Evolutionary conservation across 2,113 vertebrate genomes (phyloP), one percentile per base, ranked within the genome.

Genomic region (Entelurus aequoreus): DNA sequence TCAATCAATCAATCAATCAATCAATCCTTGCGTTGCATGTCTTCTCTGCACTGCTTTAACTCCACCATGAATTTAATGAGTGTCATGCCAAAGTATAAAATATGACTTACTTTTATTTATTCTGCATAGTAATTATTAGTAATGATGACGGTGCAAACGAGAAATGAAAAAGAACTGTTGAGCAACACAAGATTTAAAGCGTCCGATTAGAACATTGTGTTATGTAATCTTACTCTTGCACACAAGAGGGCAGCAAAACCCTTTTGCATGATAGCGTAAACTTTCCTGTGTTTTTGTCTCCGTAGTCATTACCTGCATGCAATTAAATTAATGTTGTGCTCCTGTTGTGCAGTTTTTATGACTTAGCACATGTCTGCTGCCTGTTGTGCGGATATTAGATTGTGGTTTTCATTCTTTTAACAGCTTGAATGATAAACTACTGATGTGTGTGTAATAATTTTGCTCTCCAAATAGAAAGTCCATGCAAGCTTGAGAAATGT

Each of bases 221-320:
- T 46, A 1, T 48, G 65, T 28, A 44, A 54, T 71, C n/a, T 37
- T 11, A n/a, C 12, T 35, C 58, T 11, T 4, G 2, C n/a, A 54
- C 82, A 82, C 79, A 65, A 82, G 87, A 81, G 82, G 69, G 83
- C 83, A 87, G 83, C 82, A 87, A 70, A 82, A 63, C 62, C 76
- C 79, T 71, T 62, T 65, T 42, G 7, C 54, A 82, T 14, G 52
- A 63, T 61, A 36, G 28, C 1, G 36, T 12, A 38, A 47, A 3
- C 6, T 9, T 16, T 1, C 14, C 35, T 48, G 51, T 62, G 48
- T 47, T 62, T 62, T 58, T 61, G 16, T 55, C 28, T 16, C 4
- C 6, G 8, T 16, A 28, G 15, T 10, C 15, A 14, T 53, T 12
- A 35, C 8, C 21, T 53, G 28, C 3, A 15, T 12, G 35, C 14